Percentiles rank a stretch among this genome's conserved stretches.
phyloP scores from a whole-genome alignment of 2,888 invertebrate genomes.

The Acrobasis suavella region DNA sequence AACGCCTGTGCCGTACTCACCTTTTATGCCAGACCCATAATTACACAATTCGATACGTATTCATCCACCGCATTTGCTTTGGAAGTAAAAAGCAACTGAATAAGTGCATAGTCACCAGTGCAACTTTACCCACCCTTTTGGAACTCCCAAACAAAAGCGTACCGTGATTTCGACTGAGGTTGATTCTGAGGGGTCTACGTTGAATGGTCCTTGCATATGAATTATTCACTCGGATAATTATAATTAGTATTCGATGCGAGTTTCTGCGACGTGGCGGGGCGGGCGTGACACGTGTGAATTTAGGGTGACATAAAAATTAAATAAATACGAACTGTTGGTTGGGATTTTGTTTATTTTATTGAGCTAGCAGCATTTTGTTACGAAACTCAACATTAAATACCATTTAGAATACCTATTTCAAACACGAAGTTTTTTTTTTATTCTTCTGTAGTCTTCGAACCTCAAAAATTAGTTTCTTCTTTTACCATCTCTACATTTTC shows the following conservation, averaged over 20 bases:
- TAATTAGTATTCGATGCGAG: constrained; percentile 54
- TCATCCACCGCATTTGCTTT: constrained; percentile 13
- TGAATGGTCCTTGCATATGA: constrained; percentile 32
- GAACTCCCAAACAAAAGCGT: background rate
- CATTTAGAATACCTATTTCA: too few relatives aligned
- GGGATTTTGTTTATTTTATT: background rate
- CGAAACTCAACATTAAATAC: too few relatives aligned
- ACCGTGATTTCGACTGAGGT: background rate
- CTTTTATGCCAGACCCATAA: constrained; percentile 13
- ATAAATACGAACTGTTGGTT: constrained; percentile 1
- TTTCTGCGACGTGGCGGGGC: constrained; percentile 38
- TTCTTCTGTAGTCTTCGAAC: too few relatives aligned
- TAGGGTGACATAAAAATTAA: constrained; percentile 12
- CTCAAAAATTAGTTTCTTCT: too few relatives aligned
- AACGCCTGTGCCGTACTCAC: constrained; percentile 1
- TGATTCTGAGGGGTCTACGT: background rate
- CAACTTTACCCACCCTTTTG: constrained; percentile 15
- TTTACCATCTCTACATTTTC: too few relatives aligned
- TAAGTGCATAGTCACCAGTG: constrained; percentile 14
- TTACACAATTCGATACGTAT: constrained; percentile 22
- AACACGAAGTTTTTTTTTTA: too few relatives aligned
- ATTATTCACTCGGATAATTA: constrained; percentile 50
- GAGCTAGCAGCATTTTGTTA: too few relatives aligned
- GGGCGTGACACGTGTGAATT: constrained; percentile 15
- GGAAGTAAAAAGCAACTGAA: constrained; percentile 13